Conservation (phyloP, 1,140 invertebrate genomes). For the Drosophila equinoxialis region DNA sequence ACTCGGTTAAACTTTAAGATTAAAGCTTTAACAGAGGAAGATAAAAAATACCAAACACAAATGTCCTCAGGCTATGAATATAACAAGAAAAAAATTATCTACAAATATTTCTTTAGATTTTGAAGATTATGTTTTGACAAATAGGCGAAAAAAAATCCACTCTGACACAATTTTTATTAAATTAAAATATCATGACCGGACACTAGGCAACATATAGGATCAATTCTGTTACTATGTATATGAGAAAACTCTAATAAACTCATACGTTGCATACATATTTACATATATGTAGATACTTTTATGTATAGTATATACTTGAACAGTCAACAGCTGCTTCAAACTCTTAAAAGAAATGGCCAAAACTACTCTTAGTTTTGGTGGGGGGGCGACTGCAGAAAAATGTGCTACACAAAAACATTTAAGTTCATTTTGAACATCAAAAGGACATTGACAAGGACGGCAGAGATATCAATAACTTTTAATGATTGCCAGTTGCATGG, state of each 20-base stretch:
- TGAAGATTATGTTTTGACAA: neutral
- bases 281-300: neutral
- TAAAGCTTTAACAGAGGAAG: neutral
- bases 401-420: constrained; percentile 6
- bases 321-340: constrained; percentile 5
- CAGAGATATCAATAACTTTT: constrained; percentile 10
- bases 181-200: neutral
- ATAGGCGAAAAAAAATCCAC: neutral
- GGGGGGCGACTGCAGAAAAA: neutral
- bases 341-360: neutral
- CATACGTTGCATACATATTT: neutral
- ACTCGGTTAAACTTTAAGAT: neutral
- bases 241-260: neutral
- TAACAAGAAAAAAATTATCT: neutral
- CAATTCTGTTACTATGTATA: neutral
- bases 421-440: constrained; percentile 8
- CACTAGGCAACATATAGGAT: neutral
- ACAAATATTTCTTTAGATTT: neutral
- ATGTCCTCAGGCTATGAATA: constrained; percentile 7
- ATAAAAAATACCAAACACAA: neutral
- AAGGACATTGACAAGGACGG: constrained; percentile 7
- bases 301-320: neutral
- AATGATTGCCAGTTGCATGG: constrained; percentile 5
- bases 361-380: neutral
- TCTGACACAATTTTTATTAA: neutral